These are phyloP conservation scores for Gobio occitaniae DNA, from an alignment of 2,797 vertebrate genomes.

Conservation along the genomic window DNA sequence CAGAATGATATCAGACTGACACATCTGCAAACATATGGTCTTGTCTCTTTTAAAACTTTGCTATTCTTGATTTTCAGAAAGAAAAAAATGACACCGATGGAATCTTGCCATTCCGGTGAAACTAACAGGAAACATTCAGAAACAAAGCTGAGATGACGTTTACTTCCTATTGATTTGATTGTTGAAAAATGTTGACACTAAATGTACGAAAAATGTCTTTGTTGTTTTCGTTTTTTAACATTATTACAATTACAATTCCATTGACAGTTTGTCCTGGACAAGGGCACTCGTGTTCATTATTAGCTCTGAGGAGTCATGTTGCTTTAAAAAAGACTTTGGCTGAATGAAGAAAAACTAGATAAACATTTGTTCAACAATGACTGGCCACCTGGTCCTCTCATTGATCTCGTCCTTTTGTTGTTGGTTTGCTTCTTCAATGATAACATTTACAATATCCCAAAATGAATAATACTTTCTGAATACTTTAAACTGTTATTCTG, in stretches of 20 bases:
- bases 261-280: background rate
- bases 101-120: slow-evolving; percentile 61
- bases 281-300: background rate
- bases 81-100: slow-evolving; percentile 50
- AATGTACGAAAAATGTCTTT: background rate
- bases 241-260: background rate
- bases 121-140: background rate
- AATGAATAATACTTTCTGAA: background rate
- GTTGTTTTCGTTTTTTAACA: background rate
- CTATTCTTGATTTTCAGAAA: slow-evolving; percentile 58
- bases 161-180: background rate
- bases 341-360: background rate
- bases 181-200: background rate
- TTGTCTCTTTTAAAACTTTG: slow-evolving; percentile 57
- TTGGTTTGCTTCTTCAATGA: background rate
- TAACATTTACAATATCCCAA: background rate
- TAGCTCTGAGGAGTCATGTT: background rate
- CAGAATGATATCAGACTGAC: background rate
- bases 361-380: background rate
- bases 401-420: background rate
- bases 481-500: background rate
- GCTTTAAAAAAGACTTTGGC: background rate
- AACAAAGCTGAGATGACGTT: background rate
- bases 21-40: background rate
- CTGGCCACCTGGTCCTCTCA: background rate